phyloP scores from a whole-genome alignment of 2,888 invertebrate genomes.

The Nomada fabriciana region DNA sequence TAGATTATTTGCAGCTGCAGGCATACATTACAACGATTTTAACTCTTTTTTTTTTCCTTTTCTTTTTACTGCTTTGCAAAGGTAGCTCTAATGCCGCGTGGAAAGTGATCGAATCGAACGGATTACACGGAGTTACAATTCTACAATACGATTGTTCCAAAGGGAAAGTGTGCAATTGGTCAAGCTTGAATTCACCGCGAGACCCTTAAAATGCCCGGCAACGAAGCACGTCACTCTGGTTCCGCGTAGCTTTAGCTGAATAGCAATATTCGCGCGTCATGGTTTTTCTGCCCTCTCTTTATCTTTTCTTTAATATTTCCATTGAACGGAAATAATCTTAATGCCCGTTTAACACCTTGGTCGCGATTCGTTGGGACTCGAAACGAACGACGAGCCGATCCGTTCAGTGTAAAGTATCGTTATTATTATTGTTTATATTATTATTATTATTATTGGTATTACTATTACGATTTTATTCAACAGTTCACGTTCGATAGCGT shows the following conservation, averaged over 20 bases:
- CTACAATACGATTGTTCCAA: constrained; percentile 8
- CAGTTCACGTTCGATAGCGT: not conserved
- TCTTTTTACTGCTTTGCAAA: constrained; percentile 11
- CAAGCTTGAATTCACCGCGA: constrained; percentile 31
- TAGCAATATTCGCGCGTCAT: constrained; percentile 46
- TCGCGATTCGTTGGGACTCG: constrained; percentile 34
- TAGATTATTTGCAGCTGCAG: constrained; percentile 44
- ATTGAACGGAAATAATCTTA: constrained; percentile 53
- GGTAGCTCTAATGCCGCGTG: constrained; percentile 34
- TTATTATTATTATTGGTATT: constrained; percentile 8
- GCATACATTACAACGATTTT: constrained; percentile 36
- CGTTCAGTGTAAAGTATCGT: constrained; percentile 30
- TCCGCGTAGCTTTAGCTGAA: constrained; percentile 26
- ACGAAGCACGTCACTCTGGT: constrained; percentile 43
- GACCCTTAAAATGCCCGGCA: constrained; percentile 34
- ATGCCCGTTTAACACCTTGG: constrained; percentile 64
- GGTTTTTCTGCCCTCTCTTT: constrained; percentile 8
- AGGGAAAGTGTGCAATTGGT: constrained; percentile 24
- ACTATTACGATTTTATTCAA: not conserved
- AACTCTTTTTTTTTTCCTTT: not conserved
- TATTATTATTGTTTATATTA: constrained; percentile 1
- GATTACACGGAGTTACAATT: constrained; percentile 4
- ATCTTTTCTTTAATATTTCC: constrained; percentile 1
- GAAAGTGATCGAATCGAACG: constrained; percentile 38
- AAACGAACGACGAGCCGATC: constrained; percentile 17